Conservation (phyloP, 30 jellyfish, hydroid and myxozoan species). For the Pseudorhiza aurosa region DNA sequence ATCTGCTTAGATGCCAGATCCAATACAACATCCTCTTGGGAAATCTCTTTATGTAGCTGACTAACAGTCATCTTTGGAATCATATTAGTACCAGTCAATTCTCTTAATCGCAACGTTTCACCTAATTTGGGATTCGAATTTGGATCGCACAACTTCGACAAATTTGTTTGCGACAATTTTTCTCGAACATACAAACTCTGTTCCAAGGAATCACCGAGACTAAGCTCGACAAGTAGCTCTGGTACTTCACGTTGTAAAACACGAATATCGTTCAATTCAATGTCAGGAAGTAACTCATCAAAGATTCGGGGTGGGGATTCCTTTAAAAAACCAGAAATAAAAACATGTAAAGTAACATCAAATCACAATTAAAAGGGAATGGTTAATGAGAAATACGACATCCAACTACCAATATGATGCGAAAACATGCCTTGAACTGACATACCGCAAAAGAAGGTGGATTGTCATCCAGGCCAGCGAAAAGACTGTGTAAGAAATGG, state of each 20-base stretch:
- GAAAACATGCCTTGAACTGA: no score
- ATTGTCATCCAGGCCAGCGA: slow-evolving; percentile 83
- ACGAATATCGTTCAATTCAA: slow-evolving; percentile 70
- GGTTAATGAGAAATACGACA: no score
- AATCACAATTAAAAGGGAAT: no score
- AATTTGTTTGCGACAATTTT: slow-evolving; percentile 77
- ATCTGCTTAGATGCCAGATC: slow-evolving; percentile 50
- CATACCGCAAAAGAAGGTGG: slow-evolving; percentile 93
- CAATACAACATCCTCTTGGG: slow-evolving; percentile 65
- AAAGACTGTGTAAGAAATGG: slow-evolving; percentile 84
- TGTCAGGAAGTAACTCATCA: slow-evolving; percentile 83
- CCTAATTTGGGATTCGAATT: slow-evolving; percentile 66
- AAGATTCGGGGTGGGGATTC: slow-evolving; percentile 84
- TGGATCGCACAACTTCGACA: slow-evolving; percentile 77
- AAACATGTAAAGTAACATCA: no score
- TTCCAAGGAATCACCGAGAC: slow-evolving; percentile 73
- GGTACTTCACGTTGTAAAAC: slow-evolving; percentile 82
- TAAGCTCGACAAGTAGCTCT: slow-evolving; percentile 80
- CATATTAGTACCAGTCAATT: slow-evolving; percentile 46
- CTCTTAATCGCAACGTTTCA: slow-evolving; percentile 67
- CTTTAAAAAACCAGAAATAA: slow-evolving; percentile 18
- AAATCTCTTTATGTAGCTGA: slow-evolving; percentile 84
- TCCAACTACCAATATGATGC: no score
- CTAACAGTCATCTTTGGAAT: slow-evolving; percentile 81
- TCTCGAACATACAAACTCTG: slow-evolving; percentile 73